phyloP scores from a whole-genome alignment of 2,888 invertebrate genomes.

The Leptinotarsa rubiginosa region DNA sequence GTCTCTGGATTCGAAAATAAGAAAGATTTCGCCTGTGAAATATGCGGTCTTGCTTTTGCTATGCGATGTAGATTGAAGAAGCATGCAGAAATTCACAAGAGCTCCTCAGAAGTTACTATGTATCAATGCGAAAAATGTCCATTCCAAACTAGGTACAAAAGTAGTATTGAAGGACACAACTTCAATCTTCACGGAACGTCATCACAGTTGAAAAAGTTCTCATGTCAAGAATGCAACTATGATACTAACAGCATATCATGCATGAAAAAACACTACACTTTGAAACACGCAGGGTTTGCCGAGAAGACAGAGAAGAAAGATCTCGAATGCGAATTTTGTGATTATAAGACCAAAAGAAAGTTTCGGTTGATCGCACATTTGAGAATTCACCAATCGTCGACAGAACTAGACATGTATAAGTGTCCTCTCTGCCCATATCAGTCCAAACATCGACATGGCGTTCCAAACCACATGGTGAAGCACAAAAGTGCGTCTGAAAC shows the following conservation, averaged over 20 bases:
- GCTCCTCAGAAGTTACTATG: not conserved
- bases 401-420: not conserved
- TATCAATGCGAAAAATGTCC: conserved; percentile 1
- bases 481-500: conserved; percentile 23
- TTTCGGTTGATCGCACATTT: not conserved
- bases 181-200: not conserved
- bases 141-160: conserved; percentile 5
- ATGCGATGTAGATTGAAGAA: not conserved
- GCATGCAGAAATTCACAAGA: not conserved
- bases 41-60: not conserved
- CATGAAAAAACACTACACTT: not conserved
- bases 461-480: conserved; percentile 3
- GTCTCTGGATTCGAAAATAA: not conserved
- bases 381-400: not conserved
- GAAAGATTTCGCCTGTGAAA: not conserved
- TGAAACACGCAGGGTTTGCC: not conserved
- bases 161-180: not conserved
- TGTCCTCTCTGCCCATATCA: conserved; percentile 20
- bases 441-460: conserved; percentile 11
- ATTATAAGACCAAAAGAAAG: not conserved
- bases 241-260: not conserved
- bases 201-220: conserved; percentile 1
- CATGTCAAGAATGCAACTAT: conserved; percentile 12
- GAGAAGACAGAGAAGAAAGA: not conserved
- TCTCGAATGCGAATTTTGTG: not conserved